Conservation (phyloP, 2,888 invertebrate genomes). For the Drosophila rellima region DNA sequence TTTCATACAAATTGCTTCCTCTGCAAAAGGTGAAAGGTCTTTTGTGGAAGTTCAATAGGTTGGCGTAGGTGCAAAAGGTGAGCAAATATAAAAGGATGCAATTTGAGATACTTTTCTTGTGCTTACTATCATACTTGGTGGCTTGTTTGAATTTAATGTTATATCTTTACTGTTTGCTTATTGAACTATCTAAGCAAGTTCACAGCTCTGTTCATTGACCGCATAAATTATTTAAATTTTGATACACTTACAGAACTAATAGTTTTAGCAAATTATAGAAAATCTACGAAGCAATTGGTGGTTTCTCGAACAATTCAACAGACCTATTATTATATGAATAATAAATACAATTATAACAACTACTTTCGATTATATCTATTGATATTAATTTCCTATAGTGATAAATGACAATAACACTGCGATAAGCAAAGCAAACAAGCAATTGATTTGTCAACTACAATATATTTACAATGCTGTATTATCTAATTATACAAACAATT, state of each 20-base stretch:
- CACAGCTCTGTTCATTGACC: conserved; percentile 53
- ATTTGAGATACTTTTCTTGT: background rate
- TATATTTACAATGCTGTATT: conserved; percentile 3
- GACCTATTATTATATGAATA: background rate
- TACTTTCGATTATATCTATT: no score
- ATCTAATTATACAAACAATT: conserved; percentile 12
- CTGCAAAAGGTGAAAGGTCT: conserved; percentile 32
- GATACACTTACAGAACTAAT: background rate
- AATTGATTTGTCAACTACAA: conserved; percentile 22
- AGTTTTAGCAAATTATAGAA: background rate
- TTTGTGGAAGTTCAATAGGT: background rate
- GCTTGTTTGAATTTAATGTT: background rate
- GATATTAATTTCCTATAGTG: conserved; percentile 21
- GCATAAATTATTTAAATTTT: conserved; percentile 48
- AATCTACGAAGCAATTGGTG: background rate
- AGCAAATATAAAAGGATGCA: background rate
- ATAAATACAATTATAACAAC: background rate
- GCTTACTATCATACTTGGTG: background rate
- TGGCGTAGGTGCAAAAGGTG: background rate
- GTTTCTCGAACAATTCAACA: background rate
- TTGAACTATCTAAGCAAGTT: conserved; percentile 33
- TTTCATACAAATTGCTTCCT: conserved; percentile 54
- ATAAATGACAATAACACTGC: conserved; percentile 28
- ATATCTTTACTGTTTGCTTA: conserved; percentile 20
- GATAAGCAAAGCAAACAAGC: conserved; percentile 24